These are phyloP conservation scores for Porites lutea DNA, from an alignment of 64 coral and sea anemone species.

Conservation along the genomic window DNA sequence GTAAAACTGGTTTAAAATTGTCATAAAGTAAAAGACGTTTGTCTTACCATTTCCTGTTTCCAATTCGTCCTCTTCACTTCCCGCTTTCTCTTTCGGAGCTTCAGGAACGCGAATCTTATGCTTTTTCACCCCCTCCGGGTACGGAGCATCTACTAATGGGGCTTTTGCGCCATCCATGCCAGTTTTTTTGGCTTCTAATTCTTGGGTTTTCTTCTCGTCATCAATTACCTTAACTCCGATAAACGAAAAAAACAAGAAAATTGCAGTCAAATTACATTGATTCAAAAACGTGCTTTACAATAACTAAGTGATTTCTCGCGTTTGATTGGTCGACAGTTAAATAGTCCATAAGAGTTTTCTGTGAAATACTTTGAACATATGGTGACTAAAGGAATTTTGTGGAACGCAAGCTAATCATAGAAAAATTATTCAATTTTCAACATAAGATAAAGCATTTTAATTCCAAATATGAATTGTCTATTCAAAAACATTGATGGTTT, in stretches of 20 bases:
- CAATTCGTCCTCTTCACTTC: not conserved
- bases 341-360: too few relatives aligned
- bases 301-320: too few relatives aligned
- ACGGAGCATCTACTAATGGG: conserved; percentile 50
- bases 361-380: too few relatives aligned
- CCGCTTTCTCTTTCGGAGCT: not conserved
- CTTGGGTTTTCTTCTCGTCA: conserved; percentile 93
- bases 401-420: too few relatives aligned
- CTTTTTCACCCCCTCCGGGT: conserved; percentile 87
- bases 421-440: too few relatives aligned
- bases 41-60: conserved; percentile 7
- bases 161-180: conserved; percentile 12
- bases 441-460: too few relatives aligned
- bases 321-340: too few relatives aligned
- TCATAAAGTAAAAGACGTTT: too few relatives aligned
- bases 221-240: conserved; percentile 75
- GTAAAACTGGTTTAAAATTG: too few relatives aligned
- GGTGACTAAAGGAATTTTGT: too few relatives aligned
- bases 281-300: not conserved
- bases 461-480: too few relatives aligned
- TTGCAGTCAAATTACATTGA: not conserved
- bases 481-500: too few relatives aligned
- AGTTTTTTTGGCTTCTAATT: conserved; percentile 79
- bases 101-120: conserved; percentile 60
- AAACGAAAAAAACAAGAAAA: not conserved